phyloP scores from a whole-genome alignment of 2,113 vertebrate genomes.

The Perccottus glenii region DNA sequence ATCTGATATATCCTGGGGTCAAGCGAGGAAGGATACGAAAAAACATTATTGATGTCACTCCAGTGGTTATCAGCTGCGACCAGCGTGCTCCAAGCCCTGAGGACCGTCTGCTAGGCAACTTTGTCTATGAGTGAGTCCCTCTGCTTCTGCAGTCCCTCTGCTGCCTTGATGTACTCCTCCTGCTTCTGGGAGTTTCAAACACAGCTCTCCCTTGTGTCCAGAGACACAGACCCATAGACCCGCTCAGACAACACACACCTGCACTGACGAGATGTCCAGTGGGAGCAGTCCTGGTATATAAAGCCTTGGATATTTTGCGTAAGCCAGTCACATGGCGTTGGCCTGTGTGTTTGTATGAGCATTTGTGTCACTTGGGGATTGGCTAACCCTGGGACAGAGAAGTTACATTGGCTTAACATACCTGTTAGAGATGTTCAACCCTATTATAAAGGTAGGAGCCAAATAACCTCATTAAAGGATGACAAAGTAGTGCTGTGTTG shows the following conservation, averaged over 20 bases:
- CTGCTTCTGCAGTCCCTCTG: not conserved
- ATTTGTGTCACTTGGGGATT: constrained; percentile 67
- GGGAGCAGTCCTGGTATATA: constrained; percentile 53
- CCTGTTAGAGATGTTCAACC: constrained; percentile 32
- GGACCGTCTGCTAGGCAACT: constrained; percentile 46
- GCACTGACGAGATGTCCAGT: constrained; percentile 23
- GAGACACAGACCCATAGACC: constrained; percentile 27
- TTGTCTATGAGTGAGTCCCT: constrained; percentile 16
- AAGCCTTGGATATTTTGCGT: constrained; percentile 57
- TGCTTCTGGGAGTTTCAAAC: constrained; percentile 14
- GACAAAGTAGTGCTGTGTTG: constrained; percentile 24
- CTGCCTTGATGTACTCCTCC: constrained; percentile 20
- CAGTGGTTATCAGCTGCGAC: constrained; percentile 32
- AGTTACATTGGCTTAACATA: constrained; percentile 36
- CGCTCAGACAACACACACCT: constrained; percentile 31
- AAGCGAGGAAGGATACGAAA: constrained; percentile 79
- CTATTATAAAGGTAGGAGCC: constrained; percentile 6
- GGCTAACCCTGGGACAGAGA: constrained; percentile 42
- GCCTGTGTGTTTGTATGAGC: constrained; percentile 33
- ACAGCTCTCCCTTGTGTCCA: constrained; percentile 35
- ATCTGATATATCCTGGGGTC: constrained; percentile 87
- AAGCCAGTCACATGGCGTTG: constrained; percentile 72
- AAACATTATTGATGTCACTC: constrained; percentile 76
- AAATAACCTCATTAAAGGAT: constrained; percentile 12
- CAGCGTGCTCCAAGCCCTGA: constrained; percentile 16